Evolutionary conservation across 1,140 invertebrate genomes (phyloP).

Genomic region (Orchesella cincta): DNA sequence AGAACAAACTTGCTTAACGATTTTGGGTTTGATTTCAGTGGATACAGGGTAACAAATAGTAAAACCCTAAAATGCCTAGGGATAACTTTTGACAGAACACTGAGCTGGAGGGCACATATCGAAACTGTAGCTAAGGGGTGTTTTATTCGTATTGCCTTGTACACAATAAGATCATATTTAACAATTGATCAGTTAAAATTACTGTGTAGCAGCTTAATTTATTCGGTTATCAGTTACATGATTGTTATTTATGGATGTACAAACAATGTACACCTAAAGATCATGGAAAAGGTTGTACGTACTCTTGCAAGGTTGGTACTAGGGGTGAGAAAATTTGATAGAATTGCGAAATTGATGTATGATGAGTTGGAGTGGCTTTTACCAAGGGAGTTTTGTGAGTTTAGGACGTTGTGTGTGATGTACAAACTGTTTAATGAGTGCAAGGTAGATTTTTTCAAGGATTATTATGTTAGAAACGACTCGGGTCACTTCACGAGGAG

Average conservation of each 20-base stretch:
- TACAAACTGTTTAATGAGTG: background rate
- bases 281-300: background rate
- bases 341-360: background rate
- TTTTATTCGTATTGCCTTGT: background rate
- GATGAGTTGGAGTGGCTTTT: background rate
- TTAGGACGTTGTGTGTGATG: background rate
- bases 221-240: background rate
- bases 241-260: background rate
- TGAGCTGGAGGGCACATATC: slow-evolving; percentile 25
- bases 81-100: slow-evolving; percentile 18
- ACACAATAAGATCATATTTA: slow-evolving; percentile 1
- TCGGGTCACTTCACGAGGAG: background rate
- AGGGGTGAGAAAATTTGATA: background rate
- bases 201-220: background rate
- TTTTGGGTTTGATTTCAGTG: background rate
- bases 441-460: background rate
- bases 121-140: background rate
- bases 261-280: background rate
- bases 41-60: background rate
- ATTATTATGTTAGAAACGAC: background rate
- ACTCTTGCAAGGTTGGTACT: background rate
- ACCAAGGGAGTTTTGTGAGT: background rate
- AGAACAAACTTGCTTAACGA: background rate
- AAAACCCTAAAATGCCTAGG: slow-evolving; percentile 14
- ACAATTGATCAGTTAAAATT: background rate